Percentiles rank a stretch among this genome's conserved stretches.
Conservation (phyloP, 1,140 invertebrate species). For the Cherax destructor region DNA sequence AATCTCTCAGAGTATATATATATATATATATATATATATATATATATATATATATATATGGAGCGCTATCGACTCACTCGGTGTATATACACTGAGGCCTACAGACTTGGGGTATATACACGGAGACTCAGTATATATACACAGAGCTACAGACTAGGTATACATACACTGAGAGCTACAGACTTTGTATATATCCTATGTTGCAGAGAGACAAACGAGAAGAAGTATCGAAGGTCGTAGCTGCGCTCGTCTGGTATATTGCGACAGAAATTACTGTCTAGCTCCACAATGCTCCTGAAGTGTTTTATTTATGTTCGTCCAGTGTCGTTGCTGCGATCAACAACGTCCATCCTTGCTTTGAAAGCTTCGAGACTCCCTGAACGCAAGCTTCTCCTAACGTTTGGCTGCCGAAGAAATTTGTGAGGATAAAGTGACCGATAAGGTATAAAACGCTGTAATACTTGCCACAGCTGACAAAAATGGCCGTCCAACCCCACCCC, state of each 20-base stretch:
- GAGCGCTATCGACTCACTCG: no score
- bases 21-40: no score
- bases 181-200: no score
- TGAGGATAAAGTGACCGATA: background rate
- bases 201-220: no score
- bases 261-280: conserved; percentile 4
- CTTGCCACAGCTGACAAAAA: conserved; percentile 22
- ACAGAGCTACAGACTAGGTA: no score
- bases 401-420: background rate
- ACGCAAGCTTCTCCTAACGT: no score
- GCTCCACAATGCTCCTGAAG: conserved; percentile 3
- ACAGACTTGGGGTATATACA: no score
- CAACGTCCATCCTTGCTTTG: background rate
- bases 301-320: background rate
- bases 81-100: no score
- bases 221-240: background rate
- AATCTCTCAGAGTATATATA: no score
- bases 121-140: no score
- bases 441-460: background rate
- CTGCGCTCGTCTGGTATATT: conserved; percentile 19
- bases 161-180: no score
- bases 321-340: background rate
- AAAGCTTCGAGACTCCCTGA: background rate
- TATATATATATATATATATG: no score
- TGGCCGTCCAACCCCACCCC: conserved; percentile 8